Evolutionary conservation across 2,113 vertebrate species (phyloP).

Genomic region (Casuarius casuarius): DNA sequence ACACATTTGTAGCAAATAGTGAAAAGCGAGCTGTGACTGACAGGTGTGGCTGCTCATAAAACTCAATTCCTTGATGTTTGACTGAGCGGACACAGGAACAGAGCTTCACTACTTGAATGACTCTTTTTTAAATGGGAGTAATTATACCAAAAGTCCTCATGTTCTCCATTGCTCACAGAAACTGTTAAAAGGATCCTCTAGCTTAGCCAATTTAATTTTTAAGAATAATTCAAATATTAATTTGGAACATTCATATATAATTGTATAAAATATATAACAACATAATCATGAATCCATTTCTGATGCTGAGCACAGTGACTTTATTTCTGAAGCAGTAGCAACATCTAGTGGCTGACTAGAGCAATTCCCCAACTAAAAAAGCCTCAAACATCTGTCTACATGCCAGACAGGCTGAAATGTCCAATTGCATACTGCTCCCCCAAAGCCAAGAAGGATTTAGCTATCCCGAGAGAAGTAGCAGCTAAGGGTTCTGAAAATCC

Average conservation of each 20-base stretch:
- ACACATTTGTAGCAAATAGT: background rate
- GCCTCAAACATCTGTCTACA: rapidly evolving
- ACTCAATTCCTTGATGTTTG: background rate
- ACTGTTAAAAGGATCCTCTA: background rate
- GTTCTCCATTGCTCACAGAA: background rate
- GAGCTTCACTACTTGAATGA: background rate
- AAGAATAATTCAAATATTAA: background rate
- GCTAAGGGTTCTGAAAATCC: background rate
- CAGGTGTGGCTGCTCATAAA: background rate
- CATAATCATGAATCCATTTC: rapidly evolving
- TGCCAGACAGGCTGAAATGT: background rate
- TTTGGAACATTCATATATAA: background rate
- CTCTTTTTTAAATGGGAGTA: background rate
- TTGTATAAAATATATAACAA: background rate
- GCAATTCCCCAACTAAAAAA: background rate
- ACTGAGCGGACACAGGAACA: background rate
- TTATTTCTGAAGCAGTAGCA: background rate
- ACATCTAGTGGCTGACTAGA: conserved; percentile 37
- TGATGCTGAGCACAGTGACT: background rate
- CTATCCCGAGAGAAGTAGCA: rapidly evolving
- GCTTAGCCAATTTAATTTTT: background rate
- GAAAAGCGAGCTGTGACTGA: background rate
- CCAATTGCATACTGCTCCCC: background rate
- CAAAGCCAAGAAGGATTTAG: background rate
- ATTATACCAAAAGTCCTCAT: background rate